Evolutionary conservation across 2,797 vertebrate genomes (phyloP), one percentile per base, ranked within the genome.

Genomic region (Aeoliscus strigatus): DNA sequence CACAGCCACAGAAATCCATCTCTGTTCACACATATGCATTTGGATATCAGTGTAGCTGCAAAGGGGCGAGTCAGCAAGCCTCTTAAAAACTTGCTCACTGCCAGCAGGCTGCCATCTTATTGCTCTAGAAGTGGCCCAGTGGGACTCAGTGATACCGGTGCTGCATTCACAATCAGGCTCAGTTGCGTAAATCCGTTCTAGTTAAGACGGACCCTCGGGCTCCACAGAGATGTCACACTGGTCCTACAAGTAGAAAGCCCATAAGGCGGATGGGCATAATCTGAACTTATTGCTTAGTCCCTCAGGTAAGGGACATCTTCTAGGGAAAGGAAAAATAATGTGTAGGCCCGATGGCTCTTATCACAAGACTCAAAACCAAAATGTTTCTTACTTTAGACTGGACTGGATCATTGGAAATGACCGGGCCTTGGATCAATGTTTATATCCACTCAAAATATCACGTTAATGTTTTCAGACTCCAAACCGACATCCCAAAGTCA

Each of bases 101-200:
- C 72, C 70, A 75, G 59, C 51, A 43, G 27, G 45, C 46, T 64
- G 50, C 58, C 59, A 44, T 69, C 60, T 62, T 50, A 51, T 32
- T 61, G 55, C 37, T 52, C 51, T 58, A 56, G 51, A 64, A 64
- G 60, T 51, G 36, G 55, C 25, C 56, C 65, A 11, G 32, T 27
- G 55, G 62, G 54, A 62, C 29, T 53, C 28, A 12, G 27, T 1
- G 8, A 48, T 37, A 55, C 40, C 45, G 21, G 6, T 26, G 38
- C 41, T 28, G 28, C 5, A 5, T 40, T 76, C 29, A 47, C 44
- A 59, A 55, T 51, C 59, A 55, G 43, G 17, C 34, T 42, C 36
- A 32, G 38, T 42, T 57, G 65, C 33, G 47, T 73, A 77, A 78
- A 79, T 81, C 54, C 49, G 63, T 36, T 53, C 66, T 47, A 16